Conservation (phyloP, 1,140 invertebrate genomes). For the Leucophenga varia region DNA sequence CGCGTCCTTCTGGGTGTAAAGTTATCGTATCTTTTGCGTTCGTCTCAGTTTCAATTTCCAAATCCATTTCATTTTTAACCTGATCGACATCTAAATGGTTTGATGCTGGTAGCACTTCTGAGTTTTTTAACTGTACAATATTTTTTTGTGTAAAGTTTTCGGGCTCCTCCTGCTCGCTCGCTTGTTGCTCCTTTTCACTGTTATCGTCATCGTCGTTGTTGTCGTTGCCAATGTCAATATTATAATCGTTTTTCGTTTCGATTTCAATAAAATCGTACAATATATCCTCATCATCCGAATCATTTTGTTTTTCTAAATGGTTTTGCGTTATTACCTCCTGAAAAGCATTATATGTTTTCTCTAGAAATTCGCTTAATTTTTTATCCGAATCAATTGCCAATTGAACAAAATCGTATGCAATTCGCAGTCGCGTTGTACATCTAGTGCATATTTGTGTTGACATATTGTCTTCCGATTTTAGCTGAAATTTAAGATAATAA, state of each 20-base stretch:
- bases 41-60: neutral
- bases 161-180: neutral
- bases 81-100: neutral
- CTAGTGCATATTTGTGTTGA: slow-evolving; percentile 14
- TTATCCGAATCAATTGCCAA: slow-evolving; percentile 7
- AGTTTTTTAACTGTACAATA: neutral
- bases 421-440: slow-evolving; percentile 12
- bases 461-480: slow-evolving; percentile 13
- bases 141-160: neutral
- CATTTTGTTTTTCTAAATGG: slow-evolving; percentile 4
- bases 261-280: neutral
- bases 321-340: slow-evolving; percentile 17
- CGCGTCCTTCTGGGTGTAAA: neutral
- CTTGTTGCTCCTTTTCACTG: slow-evolving; percentile 1
- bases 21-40: neutral
- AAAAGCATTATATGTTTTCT: slow-evolving; percentile 21
- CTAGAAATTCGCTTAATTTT: slow-evolving; percentile 18
- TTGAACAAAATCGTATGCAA: slow-evolving; percentile 14
- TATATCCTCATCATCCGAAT: slow-evolving; percentile 2
- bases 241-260: neutral
- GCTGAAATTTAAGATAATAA: slow-evolving; percentile 7
- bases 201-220: neutral
- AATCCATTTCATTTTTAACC: neutral
- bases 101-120: neutral
- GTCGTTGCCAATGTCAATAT: neutral